Evolutionary conservation across 2,113 vertebrate species (phyloP).

Genomic region (Vidua chalybeata): DNA sequence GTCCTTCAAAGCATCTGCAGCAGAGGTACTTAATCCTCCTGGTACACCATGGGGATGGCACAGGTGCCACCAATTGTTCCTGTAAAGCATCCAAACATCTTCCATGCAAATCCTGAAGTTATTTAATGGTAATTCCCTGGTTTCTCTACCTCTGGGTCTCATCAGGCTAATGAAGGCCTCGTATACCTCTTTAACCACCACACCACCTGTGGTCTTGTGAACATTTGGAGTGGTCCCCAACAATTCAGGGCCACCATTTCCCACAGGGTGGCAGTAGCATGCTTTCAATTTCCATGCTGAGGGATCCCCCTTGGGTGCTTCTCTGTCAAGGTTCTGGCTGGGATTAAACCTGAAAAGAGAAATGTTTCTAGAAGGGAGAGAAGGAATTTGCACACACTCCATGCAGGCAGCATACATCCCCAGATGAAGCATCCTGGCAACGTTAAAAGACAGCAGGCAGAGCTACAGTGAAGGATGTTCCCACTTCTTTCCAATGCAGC

Average conservation of each 20-base stretch:
- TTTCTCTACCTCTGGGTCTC: neutral
- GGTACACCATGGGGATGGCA: neutral
- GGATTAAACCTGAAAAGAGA: constrained; percentile 14
- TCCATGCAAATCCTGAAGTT: neutral
- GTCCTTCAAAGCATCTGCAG: neutral
- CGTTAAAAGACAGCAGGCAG: neutral
- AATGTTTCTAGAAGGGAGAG: neutral
- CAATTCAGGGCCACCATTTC: neutral
- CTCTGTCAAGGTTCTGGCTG: neutral
- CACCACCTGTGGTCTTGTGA: neutral
- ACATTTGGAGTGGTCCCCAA: neutral
- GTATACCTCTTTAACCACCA: neutral
- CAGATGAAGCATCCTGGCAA: neutral
- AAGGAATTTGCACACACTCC: neutral
- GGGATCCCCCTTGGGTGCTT: neutral
- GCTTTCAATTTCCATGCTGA: neutral
- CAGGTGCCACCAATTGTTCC: neutral
- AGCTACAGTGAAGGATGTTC: neutral
- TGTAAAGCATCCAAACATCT: neutral
- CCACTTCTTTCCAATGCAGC: neutral
- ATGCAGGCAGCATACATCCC: neutral
- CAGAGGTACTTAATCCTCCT: neutral
- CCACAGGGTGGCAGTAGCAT: constrained; percentile 56
- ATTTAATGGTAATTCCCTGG: neutral
- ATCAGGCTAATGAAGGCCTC: neutral